Evolutionary conservation across 2,797 vertebrate species (phyloP).

Genomic region (Cyclopterus lumpus): DNA sequence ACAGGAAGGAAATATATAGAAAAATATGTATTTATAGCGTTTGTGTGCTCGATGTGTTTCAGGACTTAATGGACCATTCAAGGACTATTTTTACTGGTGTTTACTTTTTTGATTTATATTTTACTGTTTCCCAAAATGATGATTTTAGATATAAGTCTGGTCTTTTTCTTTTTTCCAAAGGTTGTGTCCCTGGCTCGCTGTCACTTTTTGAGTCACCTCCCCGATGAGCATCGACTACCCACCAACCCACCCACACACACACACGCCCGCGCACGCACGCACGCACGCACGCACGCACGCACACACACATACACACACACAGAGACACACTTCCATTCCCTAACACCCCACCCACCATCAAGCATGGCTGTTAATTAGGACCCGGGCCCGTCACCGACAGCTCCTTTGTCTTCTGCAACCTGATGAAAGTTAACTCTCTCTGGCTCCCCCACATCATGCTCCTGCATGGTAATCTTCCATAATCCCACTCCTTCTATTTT

Average conservation of each 20-base stretch:
- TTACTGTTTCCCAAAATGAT: neutral
- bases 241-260: neutral
- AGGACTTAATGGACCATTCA: neutral
- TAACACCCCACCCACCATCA: conserved; percentile 54
- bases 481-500: conserved; percentile 75
- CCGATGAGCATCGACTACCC: neutral
- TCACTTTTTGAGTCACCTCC: neutral
- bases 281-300: no score
- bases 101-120: neutral
- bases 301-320: no score
- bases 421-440: conserved; percentile 70
- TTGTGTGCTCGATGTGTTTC: neutral
- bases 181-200: neutral
- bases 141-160: neutral
- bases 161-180: no score
- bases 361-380: conserved; percentile 40
- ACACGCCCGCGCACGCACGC: no score
- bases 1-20: neutral
- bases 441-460: conserved; percentile 66
- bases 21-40: neutral
- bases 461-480: conserved; percentile 74
- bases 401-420: conserved; percentile 71
- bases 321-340: conserved; percentile 12
- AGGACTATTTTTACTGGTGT: neutral
- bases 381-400: conserved; percentile 58